Percentiles rank a stretch among this genome's conserved stretches.
These are phyloP conservation scores for Seladonia tumulorum DNA, from an alignment of 2,888 invertebrate species.

Conservation along the genomic window DNA sequence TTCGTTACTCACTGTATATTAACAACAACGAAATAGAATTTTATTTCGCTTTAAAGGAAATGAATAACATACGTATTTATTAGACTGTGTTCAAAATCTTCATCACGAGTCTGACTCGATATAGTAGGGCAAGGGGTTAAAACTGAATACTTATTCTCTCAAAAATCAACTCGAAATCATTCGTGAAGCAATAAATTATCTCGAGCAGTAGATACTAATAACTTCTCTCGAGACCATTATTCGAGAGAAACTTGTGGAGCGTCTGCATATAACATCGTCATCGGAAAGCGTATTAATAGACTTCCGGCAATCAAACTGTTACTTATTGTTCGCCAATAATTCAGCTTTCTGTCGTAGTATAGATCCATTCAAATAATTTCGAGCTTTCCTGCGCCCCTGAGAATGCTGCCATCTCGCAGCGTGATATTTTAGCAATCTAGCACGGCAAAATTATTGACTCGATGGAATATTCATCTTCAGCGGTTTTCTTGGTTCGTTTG, in stretches of 20 bases:
- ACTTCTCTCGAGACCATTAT: background rate
- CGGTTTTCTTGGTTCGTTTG: background rate
- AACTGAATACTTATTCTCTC: background rate
- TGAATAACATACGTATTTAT: too few species aligned
- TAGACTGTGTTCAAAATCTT: too few species aligned
- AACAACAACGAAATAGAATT: too few species aligned
- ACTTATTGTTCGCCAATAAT: background rate
- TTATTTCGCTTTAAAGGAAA: too few species aligned
- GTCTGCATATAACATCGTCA: background rate
- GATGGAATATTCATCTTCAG: background rate
- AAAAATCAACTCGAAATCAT: background rate
- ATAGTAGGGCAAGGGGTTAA: too few species aligned
- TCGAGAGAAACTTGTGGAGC: background rate
- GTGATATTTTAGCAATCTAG: constrained; percentile 5
- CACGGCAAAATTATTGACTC: background rate
- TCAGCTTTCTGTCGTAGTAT: background rate
- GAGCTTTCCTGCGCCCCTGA: background rate
- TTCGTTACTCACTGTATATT: too few species aligned
- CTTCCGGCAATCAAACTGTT: background rate
- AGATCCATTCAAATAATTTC: background rate
- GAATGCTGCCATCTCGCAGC: background rate
- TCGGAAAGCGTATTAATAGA: background rate
- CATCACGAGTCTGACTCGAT: too few species aligned
- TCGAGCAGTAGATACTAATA: background rate
- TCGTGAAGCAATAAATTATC: background rate